Evolutionary conservation across 2,113 vertebrate genomes (phyloP), one percentile per base, ranked within the genome.

Genomic region (Hippocampus barbouri): DNA sequence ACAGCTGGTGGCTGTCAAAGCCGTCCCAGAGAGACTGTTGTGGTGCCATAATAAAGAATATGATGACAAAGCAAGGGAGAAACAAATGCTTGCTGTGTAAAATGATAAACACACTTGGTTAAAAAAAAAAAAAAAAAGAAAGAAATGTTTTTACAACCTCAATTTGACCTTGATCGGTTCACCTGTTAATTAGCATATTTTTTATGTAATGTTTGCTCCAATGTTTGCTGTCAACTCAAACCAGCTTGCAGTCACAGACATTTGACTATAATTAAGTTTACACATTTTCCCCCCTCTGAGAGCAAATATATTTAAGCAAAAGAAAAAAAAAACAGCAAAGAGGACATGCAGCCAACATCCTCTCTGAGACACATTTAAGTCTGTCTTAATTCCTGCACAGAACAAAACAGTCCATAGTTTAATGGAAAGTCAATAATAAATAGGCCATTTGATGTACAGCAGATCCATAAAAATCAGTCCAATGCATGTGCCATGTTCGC

Each of bases 361-460:
- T 43, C 69, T 74, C 74, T 71, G 34, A 68, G 66, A 61, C 76
- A 30, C 66, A 41, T 74, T 70, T 76, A 76, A 76, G 72, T 54
- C 65, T 16, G 11, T 57, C 71, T 80, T 51, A 69, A 62, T 78
- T 70, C 40, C 76, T 78, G 71, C 69, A 78, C 41, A 72, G 51
- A 68, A 66, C 66, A 45, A 79, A 59, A 80, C 59, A 75, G 69
- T 82, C 78, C 72, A 67, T 73, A 59, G 65, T 74, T 78, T 49
- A 72, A 71, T 43, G 21, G 71, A 66, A 78, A 86, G 64, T 53
- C 68, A 53, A 70, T 61, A 86, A 89, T 86, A 89, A 89, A 88
- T 90, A 88, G 51, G 76, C 73, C 70, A 70, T 82, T 66, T 65
- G 47, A 41, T 78, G 59, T 59, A 69, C 43, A 75, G 21, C 66